Evolutionary conservation across 2,888 invertebrate species (phyloP).

Genomic region (Oxycera nigricornis): DNA sequence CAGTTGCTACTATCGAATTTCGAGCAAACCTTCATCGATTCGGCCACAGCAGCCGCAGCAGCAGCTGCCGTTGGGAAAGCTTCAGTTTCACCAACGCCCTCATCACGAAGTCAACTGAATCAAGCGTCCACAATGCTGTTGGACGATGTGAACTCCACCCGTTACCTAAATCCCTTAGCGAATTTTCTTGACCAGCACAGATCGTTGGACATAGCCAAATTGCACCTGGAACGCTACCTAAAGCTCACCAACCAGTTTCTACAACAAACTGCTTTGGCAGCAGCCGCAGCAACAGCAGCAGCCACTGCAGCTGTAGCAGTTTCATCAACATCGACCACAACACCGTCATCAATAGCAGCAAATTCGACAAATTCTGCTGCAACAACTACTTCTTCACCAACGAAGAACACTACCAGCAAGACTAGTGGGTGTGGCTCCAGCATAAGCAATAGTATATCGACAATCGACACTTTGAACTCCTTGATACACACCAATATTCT

Average conservation of each 20-base stretch:
- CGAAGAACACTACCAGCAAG: slow-evolving; percentile 38
- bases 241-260: slow-evolving; percentile 56
- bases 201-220: slow-evolving; percentile 57
- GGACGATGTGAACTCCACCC: slow-evolving; percentile 6
- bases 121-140: background rate
- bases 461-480: slow-evolving; percentile 49
- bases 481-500: slow-evolving; percentile 51
- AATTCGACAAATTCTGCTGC: background rate
- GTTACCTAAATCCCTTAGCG: slow-evolving; percentile 49
- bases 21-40: slow-evolving; percentile 36
- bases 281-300: slow-evolving; percentile 51
- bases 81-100: slow-evolving; percentile 38
- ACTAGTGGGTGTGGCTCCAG: slow-evolving; percentile 6
- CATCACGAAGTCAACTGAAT: slow-evolving; percentile 18
- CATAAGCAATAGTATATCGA: slow-evolving; percentile 42
- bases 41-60: background rate
- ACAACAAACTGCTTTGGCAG: slow-evolving; percentile 52
- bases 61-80: slow-evolving; percentile 20
- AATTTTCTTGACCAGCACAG: slow-evolving; percentile 56
- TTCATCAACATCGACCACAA: background rate
- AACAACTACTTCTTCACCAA: slow-evolving; percentile 31
- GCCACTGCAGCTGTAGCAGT: slow-evolving; percentile 36
- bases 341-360: background rate
- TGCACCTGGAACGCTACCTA: slow-evolving; percentile 56
- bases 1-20: slow-evolving; percentile 45